Conservation (phyloP, 2,888 invertebrate genomes). For the Caenorhabditis sp. region DNA sequence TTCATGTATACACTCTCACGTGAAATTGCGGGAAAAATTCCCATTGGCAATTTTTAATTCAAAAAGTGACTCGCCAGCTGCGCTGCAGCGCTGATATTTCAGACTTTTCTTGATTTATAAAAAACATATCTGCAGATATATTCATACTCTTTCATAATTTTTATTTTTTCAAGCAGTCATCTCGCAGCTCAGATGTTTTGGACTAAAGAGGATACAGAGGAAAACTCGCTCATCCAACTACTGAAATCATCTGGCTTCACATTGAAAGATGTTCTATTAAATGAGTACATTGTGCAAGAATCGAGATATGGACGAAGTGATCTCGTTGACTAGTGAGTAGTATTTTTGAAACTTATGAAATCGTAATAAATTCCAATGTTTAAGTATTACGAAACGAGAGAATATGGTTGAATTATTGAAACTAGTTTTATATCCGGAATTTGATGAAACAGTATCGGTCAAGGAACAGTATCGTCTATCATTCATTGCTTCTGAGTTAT, state of each 20-base stretch:
- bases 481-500: conserved; percentile 48
- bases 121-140: no score
- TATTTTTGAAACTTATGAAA: conserved; percentile 4
- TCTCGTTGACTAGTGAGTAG: conserved; percentile 51
- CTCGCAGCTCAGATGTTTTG: conserved; percentile 53
- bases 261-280: conserved; percentile 50
- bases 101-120: no score
- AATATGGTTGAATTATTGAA: conserved; percentile 42
- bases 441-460: conserved; percentile 25
- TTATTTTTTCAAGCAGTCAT: no score
- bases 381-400: conserved; percentile 42
- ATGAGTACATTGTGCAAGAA: conserved; percentile 57
- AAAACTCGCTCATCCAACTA: conserved; percentile 38
- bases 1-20: conserved; percentile 23
- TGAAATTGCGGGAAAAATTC: conserved; percentile 11
- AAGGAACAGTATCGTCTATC: conserved; percentile 51
- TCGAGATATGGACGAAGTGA: conserved; percentile 48
- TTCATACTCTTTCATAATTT: no score
- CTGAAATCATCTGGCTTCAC: conserved; percentile 42
- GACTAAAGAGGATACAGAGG: conserved; percentile 35
- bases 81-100: no score
- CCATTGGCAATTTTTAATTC: no score
- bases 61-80: no score
- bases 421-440: conserved; percentile 31
- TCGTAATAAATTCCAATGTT: conserved; percentile 5